Percentiles rank a stretch among this genome's conserved stretches.
Evolutionary conservation across 2,797 vertebrate species (phyloP).

Genomic region (Rhinogobio ventralis): DNA sequence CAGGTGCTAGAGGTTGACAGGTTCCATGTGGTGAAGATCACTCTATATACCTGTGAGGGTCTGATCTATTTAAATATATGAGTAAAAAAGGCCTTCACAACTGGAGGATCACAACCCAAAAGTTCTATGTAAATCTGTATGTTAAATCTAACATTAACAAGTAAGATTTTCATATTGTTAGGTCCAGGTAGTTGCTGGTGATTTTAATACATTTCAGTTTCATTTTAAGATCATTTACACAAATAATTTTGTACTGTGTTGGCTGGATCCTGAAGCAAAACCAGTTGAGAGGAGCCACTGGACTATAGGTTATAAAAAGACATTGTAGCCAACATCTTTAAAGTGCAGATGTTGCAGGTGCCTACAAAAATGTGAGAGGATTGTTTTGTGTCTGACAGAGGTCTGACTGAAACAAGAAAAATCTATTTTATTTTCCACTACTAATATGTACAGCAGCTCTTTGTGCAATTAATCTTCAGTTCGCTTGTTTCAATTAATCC

Average conservation of each 20-base stretch:
- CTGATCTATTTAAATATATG: conserved; percentile 14
- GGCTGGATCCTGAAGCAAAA: neutral
- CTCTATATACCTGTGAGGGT: neutral
- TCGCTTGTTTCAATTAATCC: conserved; percentile 51
- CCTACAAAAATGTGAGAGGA: neutral
- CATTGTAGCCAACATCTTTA: neutral
- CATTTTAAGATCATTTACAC: neutral
- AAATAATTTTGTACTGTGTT: neutral
- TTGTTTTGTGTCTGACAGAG: conserved; percentile 1
- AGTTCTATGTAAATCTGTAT: neutral
- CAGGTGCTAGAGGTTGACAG: conserved; percentile 64
- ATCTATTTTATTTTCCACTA: conserved; percentile 29
- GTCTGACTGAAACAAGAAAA: conserved; percentile 5
- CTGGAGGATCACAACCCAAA: neutral
- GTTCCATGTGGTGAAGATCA: conserved; percentile 16
- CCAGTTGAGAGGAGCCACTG: neutral
- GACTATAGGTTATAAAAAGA: neutral
- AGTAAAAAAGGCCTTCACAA: conserved; percentile 1
- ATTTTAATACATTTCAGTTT: no score
- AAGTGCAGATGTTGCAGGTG: neutral
- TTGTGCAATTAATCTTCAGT: conserved; percentile 45
- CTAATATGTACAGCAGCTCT: conserved; percentile 22
- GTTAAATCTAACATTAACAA: neutral
- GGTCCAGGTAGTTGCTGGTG: neutral
- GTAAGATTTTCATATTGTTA: neutral